Base-by-base conservation (phyloP, 2,888 invertebrate species). In the Caenorhabditis imperialis region DNA sequence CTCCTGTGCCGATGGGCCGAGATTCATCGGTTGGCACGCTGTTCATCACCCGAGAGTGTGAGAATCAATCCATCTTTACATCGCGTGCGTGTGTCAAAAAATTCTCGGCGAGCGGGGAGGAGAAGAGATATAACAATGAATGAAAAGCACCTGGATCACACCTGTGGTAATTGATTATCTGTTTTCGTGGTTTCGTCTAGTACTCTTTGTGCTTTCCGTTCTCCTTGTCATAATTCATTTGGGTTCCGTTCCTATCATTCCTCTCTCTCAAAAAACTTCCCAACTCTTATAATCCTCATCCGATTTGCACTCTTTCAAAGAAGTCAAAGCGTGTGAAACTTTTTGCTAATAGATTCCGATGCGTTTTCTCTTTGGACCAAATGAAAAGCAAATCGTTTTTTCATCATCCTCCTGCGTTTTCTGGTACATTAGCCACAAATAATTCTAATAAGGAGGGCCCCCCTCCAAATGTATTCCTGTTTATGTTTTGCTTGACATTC, bases 51-150 rank as follows among this genome's bases (percentile, higher is more conserved):
- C 33, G 42, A 57, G 65, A 67, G 67, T 67, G 67, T 57, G 50
- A 57, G 45, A 67, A 67, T 67, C 67, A 67, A 67, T 67, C 67
- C 67, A 67, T 67, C 67, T 67, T 67, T 67, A 67, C 67, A 67
- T 67, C 57, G 67, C 67, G 50, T 67, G 67, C 57, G 67, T 50
- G 67, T 67, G 67, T 67, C 67, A 67, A 57, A 67, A 65, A 67
- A 65, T 55, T 67, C 55, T 50, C 51, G 50, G 51, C 33, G 47
- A 47, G 7, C 55, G 20, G 18, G 42, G 44, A 67, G 57, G 67
- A 55, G 57, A 67, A n/a, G 50, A 67, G 65, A 57, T 67, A 67
- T 50, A 67, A 67, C 51, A 67, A 67, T 57, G 58, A 48, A 58
- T 47, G 37, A 40, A 57, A 65, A 51, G 67, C 67, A 67, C 67